Base-by-base conservation (phyloP, 2,113 vertebrate genomes). In the Hemiprocne comata region DNA sequence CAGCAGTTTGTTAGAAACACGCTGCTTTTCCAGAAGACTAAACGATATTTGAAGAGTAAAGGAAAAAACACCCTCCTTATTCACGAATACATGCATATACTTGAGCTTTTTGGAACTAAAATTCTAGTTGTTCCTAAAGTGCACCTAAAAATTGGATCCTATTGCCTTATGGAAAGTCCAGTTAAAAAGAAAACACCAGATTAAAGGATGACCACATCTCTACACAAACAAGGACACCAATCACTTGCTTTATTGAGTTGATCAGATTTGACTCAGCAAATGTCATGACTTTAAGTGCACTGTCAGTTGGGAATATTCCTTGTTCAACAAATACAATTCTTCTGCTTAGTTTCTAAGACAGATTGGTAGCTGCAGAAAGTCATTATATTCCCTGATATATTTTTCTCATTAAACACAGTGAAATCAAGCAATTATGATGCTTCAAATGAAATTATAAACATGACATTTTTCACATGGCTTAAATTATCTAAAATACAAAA, bases 321-420 rank as follows among this genome's bases (percentile, higher is more conserved):
- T 48, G 66, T 93, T 97, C 93, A 95, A 90, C 92, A 97, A 95
- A 91, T 55, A 74, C 33, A 90, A 76, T 87, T 95, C 80, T 91
- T 80, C 50, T 1, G 1, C 51, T 69, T 69, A 73, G 93, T 83
- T 94, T 93, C 50, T 75, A 83, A 85, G 34, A 91, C n/a, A 93
- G 28, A 70, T 13, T 89, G 34, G 83, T 88, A 95, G 91, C 71
- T 94, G 50, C 67, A 96, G 94, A 93, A 71, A 78, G 83, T 85
- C 91, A 93, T 91, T 92, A 96, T 97, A 95, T 93, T 93, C 57
- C 10, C 14, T 95, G 72, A 93, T 77, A 91, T 84, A 78, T 85
- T 95, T 94, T 50, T 53, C 89, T 69, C 65, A 95, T 90, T 94
- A 94, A 87, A 62, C 83, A 61, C 25, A 74, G 53, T 54, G 42